Evolutionary conservation across 2,888 invertebrate species (phyloP), one percentile per base, ranked within the genome.

Genomic region (Boloria selene): DNA sequence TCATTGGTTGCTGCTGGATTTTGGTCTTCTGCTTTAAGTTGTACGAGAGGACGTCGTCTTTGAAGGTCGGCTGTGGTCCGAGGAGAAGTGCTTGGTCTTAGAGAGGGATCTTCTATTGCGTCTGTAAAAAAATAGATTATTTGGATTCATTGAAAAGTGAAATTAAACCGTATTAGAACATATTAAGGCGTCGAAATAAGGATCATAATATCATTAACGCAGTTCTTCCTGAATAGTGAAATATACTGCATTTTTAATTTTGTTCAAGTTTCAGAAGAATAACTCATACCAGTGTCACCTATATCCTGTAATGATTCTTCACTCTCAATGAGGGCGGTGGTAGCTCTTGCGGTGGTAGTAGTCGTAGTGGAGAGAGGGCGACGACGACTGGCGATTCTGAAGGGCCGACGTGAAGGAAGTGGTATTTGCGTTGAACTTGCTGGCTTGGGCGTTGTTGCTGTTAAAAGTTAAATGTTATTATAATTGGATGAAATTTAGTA

Each of bases 1-100:
- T 92, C 91, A 64, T 85, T 90, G 0, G 90, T 89, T 0, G 91
- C 91, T 2, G 89, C 85, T 0, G 86, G 85, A 70, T 88, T 91
- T 69, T 90, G 91, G 72, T 90, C 90, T 42, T 79, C 79, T 2
- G 83, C 83, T 64, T 86, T 88, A n/a, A 89, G 74, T 56, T 82
- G 78, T 13, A 86, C 77, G 4, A 90, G 78, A 0, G 91, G 91
- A 10, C 90, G 84, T 1, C 88, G 80, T 2, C 88, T 80, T 58
- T 84, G 87, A 26, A 82, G 69, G 71, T 88, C 89, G n/a, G 75
- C 65, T 0, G 74, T 77, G 62, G 74, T 76, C 55, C 74, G 80
- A 52, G 81, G 79, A 1, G 76, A 68, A 14, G 72, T 64, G 50
- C 76, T 79, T 0, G 81, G 77, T 49, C 79, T 79, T 7, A 84